These are phyloP conservation scores for Lasioglossum baleicum DNA, from an alignment of 1,140 invertebrate genomes.

Conservation along the genomic window DNA sequence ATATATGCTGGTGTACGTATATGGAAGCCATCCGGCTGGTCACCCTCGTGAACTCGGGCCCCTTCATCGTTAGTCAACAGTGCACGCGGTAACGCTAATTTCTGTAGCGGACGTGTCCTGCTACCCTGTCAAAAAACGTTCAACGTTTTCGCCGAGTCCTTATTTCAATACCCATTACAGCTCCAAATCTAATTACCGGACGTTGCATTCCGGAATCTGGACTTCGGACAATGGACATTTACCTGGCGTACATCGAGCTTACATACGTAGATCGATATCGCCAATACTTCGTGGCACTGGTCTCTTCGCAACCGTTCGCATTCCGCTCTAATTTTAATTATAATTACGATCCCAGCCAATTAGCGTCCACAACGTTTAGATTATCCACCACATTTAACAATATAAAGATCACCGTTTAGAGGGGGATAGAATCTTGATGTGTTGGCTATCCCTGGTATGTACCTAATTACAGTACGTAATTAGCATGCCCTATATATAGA, in stretches of 20 bases:
- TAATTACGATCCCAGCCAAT: not conserved
- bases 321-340: not conserved
- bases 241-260: not conserved
- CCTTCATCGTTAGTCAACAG: conserved; percentile 71
- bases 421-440: not conserved
- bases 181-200: not conserved
- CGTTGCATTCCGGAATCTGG: not conserved
- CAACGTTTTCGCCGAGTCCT: not conserved
- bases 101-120: conserved; percentile 61
- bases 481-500: not conserved
- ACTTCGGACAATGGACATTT: not conserved
- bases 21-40: conserved; percentile 62
- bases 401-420: not conserved
- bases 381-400: not conserved
- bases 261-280: not conserved
- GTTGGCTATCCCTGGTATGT: not conserved
- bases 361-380: not conserved
- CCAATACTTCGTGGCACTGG: not conserved
- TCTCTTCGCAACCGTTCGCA: not conserved
- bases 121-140: conserved; percentile 57
- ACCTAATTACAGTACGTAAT: conserved; percentile 1
- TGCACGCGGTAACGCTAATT: conserved; percentile 70
- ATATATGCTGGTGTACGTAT: conserved; percentile 28
- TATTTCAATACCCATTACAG: not conserved
- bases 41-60: conserved; percentile 64